phyloP scores from a whole-genome alignment of 2,113 vertebrate species.

The Panthera tigris region DNA sequence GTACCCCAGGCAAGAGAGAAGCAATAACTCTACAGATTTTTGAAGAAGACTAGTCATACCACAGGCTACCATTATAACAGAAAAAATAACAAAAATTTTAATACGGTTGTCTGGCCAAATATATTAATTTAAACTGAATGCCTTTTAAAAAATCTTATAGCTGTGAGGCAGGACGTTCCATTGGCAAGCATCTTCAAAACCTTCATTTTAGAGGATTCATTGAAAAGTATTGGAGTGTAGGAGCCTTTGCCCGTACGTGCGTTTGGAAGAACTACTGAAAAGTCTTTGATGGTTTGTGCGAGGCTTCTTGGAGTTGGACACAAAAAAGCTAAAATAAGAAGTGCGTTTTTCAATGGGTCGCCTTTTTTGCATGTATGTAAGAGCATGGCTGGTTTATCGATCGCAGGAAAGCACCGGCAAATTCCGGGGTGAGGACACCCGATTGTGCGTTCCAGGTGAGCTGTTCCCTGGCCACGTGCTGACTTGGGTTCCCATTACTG shows the following conservation, averaged over 20 bases:
- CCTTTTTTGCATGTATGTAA: not conserved
- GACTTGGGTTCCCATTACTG: not conserved
- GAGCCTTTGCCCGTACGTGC: constrained; percentile 74
- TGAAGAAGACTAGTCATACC: constrained; percentile 87
- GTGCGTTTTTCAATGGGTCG: constrained; percentile 20
- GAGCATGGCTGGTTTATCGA: not conserved
- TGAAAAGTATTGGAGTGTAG: constrained; percentile 77
- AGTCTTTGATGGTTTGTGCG: constrained; percentile 81
- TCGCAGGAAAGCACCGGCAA: fast-evolving
- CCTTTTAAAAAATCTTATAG: constrained; percentile 85
- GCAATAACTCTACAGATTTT: constrained; percentile 86
- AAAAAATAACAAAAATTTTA: constrained; percentile 90
- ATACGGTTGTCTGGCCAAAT: constrained; percentile 90
- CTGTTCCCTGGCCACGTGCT: fast-evolving
- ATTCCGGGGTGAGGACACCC: fast-evolving
- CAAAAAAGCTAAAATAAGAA: constrained; percentile 60
- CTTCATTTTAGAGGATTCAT: constrained; percentile 81
- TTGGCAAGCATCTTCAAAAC: constrained; percentile 86
- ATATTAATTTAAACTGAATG: constrained; percentile 90
- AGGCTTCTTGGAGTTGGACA: constrained; percentile 77
- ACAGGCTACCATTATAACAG: constrained; percentile 87
- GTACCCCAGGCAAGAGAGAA: constrained; percentile 85
- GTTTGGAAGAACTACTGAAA: constrained; percentile 71
- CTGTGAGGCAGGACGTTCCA: constrained; percentile 85
- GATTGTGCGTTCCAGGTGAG: fast-evolving